These are phyloP conservation scores for Lamellibrachia satsuma DNA, from an alignment of 2,888 invertebrate genomes.

Conservation along the genomic window DNA sequence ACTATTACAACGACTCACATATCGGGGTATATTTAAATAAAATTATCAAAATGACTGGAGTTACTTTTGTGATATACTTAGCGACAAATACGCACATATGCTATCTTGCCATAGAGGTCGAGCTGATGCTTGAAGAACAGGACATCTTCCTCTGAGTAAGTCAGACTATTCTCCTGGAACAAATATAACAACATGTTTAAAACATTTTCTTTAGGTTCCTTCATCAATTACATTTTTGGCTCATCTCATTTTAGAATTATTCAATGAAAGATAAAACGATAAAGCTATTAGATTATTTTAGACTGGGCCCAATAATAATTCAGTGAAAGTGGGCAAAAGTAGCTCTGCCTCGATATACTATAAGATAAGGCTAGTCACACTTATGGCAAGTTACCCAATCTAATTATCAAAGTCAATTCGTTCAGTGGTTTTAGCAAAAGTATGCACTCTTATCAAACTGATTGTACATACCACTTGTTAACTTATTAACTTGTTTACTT, in stretches of 20 bases:
- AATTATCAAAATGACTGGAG: not conserved
- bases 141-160: conserved; percentile 44
- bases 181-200: conserved; percentile 21
- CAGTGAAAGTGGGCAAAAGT: too few relatives aligned
- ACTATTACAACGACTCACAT: not conserved
- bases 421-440: too few relatives aligned
- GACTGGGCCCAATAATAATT: too few relatives aligned
- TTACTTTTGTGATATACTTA: not conserved
- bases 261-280: too few relatives aligned
- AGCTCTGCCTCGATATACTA: too few relatives aligned
- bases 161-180: conserved; percentile 44
- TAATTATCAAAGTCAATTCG: too few relatives aligned
- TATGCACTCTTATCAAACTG: too few relatives aligned
- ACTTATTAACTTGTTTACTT: not conserved
- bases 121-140: conserved; percentile 64
- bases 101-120: conserved; percentile 62
- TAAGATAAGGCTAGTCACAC: too few relatives aligned
- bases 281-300: too few relatives aligned
- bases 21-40: not conserved
- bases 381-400: too few relatives aligned
- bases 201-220: not conserved
- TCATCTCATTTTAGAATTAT: too few relatives aligned
- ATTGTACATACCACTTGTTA: not conserved
- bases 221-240: not conserved
- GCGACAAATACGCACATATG: conserved; percentile 42